Evolutionary conservation across 2,797 vertebrate species (phyloP).

Genomic region (Chiroxiphia lanceolata): DNA sequence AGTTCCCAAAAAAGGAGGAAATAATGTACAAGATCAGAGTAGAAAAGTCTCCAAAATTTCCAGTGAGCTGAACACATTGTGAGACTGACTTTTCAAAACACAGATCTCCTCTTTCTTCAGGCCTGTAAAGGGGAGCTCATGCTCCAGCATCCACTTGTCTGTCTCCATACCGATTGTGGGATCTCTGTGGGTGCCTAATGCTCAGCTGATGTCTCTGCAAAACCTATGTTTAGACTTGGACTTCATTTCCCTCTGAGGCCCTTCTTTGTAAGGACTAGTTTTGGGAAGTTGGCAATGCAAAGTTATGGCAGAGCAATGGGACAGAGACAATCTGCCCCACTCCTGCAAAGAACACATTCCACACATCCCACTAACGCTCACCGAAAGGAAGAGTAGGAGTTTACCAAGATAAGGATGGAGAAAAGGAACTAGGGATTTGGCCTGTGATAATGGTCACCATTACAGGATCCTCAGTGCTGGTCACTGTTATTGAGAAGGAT

Average conservation of each 20-base stretch:
- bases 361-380: not conserved
- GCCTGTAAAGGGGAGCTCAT: not conserved
- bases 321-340: not conserved
- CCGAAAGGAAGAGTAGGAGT: not conserved
- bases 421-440: not conserved
- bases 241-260: not conserved
- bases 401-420: not conserved
- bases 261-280: not conserved
- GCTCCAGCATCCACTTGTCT: not conserved
- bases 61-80: not conserved
- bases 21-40: not conserved
- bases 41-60: not conserved
- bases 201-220: not conserved
- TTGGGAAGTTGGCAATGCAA: accelerated
- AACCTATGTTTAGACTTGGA: not conserved
- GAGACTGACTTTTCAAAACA: not conserved
- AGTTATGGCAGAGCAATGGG: not conserved
- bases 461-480: not conserved
- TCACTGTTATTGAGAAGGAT: not conserved
- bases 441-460: not conserved
- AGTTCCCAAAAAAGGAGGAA: not conserved
- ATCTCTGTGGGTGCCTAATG: not conserved
- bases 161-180: accelerated
- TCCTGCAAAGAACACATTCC: not conserved
- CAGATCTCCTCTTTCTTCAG: not conserved